These are phyloP conservation scores for Oscheius sp. DNA, from an alignment of 1,140 invertebrate species.

Conservation along the genomic window DNA sequence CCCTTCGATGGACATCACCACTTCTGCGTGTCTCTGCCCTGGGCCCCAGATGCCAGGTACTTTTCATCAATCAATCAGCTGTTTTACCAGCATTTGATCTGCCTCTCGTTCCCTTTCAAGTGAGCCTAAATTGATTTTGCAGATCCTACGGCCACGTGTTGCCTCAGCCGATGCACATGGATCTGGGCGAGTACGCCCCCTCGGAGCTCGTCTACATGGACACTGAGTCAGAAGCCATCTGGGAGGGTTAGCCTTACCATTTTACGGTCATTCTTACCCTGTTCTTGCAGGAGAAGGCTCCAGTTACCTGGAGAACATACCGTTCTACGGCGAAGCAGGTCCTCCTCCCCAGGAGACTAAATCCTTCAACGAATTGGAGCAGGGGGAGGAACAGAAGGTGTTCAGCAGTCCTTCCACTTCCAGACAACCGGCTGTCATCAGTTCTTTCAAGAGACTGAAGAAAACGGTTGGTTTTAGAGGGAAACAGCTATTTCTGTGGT, in stretches of 20 bases:
- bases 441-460: neutral
- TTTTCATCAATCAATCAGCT: too few species aligned
- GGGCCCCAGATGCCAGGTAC: neutral
- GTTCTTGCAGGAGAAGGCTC: too few species aligned
- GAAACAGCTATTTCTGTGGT: neutral
- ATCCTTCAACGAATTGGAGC: neutral
- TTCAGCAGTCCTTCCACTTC: neutral
- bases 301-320: neutral
- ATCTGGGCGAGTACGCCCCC: neutral
- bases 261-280: too few species aligned
- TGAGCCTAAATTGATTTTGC: neutral
- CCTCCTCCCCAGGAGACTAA: neutral
- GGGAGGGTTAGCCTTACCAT: neutral
- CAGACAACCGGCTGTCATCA: neutral
- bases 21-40: neutral
- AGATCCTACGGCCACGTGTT: slow-evolving; percentile 1
- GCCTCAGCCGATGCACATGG: neutral
- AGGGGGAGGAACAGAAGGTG: neutral
- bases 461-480: neutral
- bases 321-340: neutral
- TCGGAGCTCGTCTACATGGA: neutral
- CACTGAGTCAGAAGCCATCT: neutral
- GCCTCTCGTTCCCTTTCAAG: too few species aligned
- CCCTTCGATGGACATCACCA: neutral
- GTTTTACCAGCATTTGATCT: too few species aligned